These are phyloP conservation scores for Oegoconia quadripuncta DNA, from an alignment of 2,888 invertebrate species.

Conservation along the genomic window DNA sequence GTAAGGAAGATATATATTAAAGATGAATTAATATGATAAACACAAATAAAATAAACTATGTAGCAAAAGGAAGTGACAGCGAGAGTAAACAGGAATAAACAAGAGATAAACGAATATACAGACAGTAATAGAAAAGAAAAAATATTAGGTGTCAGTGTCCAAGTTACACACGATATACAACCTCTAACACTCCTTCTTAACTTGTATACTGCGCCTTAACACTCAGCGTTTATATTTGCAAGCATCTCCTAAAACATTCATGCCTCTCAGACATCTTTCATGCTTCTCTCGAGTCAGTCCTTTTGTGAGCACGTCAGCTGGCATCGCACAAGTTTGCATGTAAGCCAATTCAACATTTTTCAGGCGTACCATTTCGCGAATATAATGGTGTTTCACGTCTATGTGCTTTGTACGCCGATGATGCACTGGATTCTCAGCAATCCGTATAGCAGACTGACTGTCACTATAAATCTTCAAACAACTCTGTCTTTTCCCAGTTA, in stretches of 20 bases:
- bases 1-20: no score
- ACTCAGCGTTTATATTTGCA: not conserved
- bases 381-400: slow-evolving; percentile 10
- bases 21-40: no score
- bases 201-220: no score
- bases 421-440: slow-evolving; percentile 10
- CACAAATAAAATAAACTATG: no score
- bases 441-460: slow-evolving; percentile 9
- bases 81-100: no score
- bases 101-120: no score
- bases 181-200: slow-evolving; percentile 2
- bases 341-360: slow-evolving; percentile 6
- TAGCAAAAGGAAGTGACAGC: no score
- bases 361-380: slow-evolving; percentile 5
- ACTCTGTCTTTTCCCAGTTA: not conserved
- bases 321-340: slow-evolving; percentile 9
- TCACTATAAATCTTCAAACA: slow-evolving; percentile 3
- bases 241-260: not conserved
- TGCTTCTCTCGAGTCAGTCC: slow-evolving; percentile 1
- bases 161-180: no score
- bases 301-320: slow-evolving; percentile 8
- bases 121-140: no score
- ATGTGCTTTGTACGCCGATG: slow-evolving; percentile 16
- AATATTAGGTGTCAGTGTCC: no score
- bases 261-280: not conserved